Evolutionary conservation across 2,113 vertebrate genomes (phyloP).

Genomic region (Litocranius walleri): DNA sequence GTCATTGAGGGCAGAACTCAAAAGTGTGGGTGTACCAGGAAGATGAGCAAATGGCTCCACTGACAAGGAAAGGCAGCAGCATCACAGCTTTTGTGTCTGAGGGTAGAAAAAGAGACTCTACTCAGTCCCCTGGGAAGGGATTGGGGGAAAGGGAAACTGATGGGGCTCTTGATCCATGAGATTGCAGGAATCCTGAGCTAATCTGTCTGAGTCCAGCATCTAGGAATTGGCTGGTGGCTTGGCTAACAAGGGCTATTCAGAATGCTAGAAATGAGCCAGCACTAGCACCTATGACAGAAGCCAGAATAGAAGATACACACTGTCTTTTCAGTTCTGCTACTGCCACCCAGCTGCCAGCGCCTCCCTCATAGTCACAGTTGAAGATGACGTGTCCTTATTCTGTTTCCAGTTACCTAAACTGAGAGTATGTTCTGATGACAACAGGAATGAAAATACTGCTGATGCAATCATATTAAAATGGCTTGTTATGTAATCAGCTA

Average conservation of each 20-base stretch:
- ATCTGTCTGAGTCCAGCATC: neutral
- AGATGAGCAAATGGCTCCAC: neutral
- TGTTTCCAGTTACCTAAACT: neutral
- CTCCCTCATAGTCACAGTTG: neutral
- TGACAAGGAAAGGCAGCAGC: neutral
- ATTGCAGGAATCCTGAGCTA: neutral
- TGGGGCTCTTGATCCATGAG: neutral
- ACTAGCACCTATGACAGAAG: neutral
- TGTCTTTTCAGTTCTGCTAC: neutral
- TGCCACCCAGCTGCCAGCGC: neutral
- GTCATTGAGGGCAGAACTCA: neutral
- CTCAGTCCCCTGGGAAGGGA: neutral
- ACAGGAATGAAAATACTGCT: neutral
- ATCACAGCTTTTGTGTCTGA: neutral
- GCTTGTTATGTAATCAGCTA: neutral
- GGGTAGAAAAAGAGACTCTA: neutral
- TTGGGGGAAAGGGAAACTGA: neutral
- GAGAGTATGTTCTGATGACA: neutral
- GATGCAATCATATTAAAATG: conserved; percentile 19
- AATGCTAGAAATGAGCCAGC: neutral
- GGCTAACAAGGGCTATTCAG: neutral
- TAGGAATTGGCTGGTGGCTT: neutral
- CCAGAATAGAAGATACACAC: neutral
- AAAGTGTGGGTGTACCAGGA: neutral
- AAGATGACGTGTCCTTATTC: neutral